phyloP scores from a whole-genome alignment of 2,113 vertebrate species.

The Periophthalmodon schlosseri region DNA sequence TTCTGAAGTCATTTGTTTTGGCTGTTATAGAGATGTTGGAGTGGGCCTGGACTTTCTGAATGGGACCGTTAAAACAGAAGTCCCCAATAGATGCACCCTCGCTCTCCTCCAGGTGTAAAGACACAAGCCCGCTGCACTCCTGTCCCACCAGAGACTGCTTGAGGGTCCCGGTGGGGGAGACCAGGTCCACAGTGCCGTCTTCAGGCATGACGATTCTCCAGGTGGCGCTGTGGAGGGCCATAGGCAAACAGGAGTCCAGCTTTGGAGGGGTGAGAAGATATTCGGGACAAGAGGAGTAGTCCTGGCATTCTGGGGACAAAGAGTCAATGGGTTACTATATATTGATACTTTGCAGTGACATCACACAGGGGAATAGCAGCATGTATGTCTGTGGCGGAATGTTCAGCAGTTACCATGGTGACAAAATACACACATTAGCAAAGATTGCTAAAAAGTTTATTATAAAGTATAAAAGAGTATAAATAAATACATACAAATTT shows the following conservation, averaged over 20 bases:
- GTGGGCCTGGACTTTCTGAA: constrained; percentile 84
- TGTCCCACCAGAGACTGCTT: constrained; percentile 76
- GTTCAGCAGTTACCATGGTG: no score
- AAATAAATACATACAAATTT: no score
- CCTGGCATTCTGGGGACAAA: constrained; percentile 61
- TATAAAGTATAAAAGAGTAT: no score
- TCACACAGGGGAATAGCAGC: no score
- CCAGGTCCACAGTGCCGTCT: constrained; percentile 72
- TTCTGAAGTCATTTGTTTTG: constrained; percentile 56
- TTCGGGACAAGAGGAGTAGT: constrained; percentile 63
- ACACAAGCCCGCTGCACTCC: constrained; percentile 71
- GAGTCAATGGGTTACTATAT: not conserved
- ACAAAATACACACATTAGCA: no score
- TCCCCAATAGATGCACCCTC: constrained; percentile 75
- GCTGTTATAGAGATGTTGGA: constrained; percentile 81
- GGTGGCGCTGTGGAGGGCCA: constrained; percentile 78
- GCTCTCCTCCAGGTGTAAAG: constrained; percentile 69
- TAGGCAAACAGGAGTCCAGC: constrained; percentile 72
- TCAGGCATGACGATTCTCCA: constrained; percentile 82
- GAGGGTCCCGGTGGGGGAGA: constrained; percentile 71
- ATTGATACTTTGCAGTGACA: no score
- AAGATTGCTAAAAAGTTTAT: no score
- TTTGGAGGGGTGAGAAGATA: constrained; percentile 74
- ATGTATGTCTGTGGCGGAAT: no score
- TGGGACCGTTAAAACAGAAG: constrained; percentile 83